Percentiles rank a stretch among this genome's conserved stretches.
Conservation (phyloP, 2,113 vertebrate species). For the Megalops atlanticus region DNA sequence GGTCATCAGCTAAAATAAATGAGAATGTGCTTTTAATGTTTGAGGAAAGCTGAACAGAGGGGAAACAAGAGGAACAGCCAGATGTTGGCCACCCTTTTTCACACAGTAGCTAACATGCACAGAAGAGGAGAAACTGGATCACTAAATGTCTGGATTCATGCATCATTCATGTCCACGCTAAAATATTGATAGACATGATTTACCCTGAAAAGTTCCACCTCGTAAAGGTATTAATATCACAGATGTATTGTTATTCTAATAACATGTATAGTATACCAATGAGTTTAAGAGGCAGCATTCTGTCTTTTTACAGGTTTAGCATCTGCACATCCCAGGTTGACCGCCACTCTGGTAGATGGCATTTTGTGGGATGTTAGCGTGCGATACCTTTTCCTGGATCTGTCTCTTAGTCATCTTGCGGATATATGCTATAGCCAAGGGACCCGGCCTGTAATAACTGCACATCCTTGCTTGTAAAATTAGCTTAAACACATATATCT, state of each 20-base stretch:
- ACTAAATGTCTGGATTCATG: not conserved
- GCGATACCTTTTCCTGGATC: not conserved
- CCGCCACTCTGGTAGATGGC: not conserved
- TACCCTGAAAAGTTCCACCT: constrained; percentile 2
- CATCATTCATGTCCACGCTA: not conserved
- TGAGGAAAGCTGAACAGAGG: not conserved
- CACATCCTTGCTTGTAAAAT: constrained; percentile 41
- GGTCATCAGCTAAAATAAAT: not conserved
- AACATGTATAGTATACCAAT: not conserved
- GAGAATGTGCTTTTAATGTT: not conserved
- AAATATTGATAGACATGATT: not conserved
- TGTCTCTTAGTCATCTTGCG: not conserved
- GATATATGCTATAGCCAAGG: not conserved
- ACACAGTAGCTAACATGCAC: not conserved
- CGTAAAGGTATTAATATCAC: not conserved
- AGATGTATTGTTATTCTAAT: not conserved
- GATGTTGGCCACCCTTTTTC: not conserved
- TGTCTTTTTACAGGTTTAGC: not conserved
- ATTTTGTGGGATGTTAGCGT: not conserved
- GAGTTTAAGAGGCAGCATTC: not conserved
- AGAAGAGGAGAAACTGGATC: not conserved
- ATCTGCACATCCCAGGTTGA: not conserved
- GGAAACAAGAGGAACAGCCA: not conserved
- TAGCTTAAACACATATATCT: constrained; percentile 37
- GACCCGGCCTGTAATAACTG: not conserved